These are phyloP conservation scores for Drosophila neonasuta DNA, from an alignment of 2,888 invertebrate species.

Conservation along the genomic window DNA sequence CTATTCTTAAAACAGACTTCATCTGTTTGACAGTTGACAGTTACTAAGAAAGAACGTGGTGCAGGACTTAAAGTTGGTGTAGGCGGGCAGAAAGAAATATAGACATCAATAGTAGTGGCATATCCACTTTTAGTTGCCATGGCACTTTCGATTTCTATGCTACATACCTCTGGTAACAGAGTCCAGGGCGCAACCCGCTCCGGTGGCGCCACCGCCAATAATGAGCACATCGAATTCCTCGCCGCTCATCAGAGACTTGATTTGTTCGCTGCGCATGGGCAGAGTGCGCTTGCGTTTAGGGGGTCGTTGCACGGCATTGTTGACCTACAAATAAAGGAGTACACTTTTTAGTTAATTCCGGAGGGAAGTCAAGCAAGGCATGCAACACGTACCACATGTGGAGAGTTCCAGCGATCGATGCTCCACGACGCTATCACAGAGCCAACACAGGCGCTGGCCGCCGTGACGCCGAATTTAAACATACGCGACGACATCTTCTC, in stretches of 20 bases:
- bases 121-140: no score
- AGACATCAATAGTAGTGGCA: no score
- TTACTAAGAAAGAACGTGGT: no score
- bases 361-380: neutral
- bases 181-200: constrained; percentile 97
- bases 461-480: constrained; percentile 81
- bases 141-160: no score
- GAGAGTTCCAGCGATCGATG: constrained; percentile 77
- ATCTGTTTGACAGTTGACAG: no score
- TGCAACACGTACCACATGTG: constrained; percentile 64
- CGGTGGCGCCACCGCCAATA: constrained; percentile 98
- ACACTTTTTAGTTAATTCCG: neutral
- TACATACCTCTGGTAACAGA: constrained; percentile 90
- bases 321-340: constrained; percentile 64
- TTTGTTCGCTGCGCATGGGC: constrained; percentile 90
- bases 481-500: constrained; percentile 80
- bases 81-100: no score
- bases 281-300: constrained; percentile 87
- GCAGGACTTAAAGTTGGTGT: no score
- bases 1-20: no score
- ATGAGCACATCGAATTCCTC: constrained; percentile 95
- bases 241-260: constrained; percentile 89
- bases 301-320: constrained; percentile 76
- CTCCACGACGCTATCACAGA: constrained; percentile 80
- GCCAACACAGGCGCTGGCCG: constrained; percentile 81